Evolutionary conservation across 2,888 invertebrate species (phyloP), one percentile per base, ranked within the genome.

Genomic region (Thyatira batis): DNA sequence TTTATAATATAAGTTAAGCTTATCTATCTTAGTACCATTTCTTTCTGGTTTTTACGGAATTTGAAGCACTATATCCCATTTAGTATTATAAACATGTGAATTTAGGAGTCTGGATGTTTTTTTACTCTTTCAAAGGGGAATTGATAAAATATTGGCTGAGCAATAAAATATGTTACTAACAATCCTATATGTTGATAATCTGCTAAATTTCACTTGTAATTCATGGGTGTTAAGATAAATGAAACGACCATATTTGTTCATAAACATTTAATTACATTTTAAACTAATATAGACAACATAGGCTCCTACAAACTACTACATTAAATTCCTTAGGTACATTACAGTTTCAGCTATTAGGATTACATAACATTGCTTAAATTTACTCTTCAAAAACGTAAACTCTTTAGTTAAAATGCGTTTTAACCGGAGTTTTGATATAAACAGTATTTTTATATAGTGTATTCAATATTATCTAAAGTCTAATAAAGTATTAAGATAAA

Each of bases 351-450:
- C 39, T 39, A 39, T 39, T 8, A n/a, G 39, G 39, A 17, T 17
- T 39, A 39, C 4, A 17, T 27, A 48, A 27, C 48, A 8, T 39
- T 17, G 30, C 21, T 46, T 45, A 17, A 20, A 33, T 33, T 48
- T 44, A 33, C 8, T 17, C 17, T 17, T 2, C 33, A 39, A 39
- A 17, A 17, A 4, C 13, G 13, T 17, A 13, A 33, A n/a, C n/a
- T 50, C n/a, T 0, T 33, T 13, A 33, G 23, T 33, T 33, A 4
- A 33, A 39, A 45, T 23, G 45, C 27, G 11, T 43, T 33, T 39
- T 61, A 60, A 61, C 79, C 83, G 85, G 84, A 85, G 84, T 84
- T 84, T 85, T 80, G 85, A 79, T 79, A 78, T 76, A 84, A 70
- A 81, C 55, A 78, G 70, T 65, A 71, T 70, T 73, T 67, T 67